A percentile compares a stretch with the other conserved stretches of the same genome.
Evolutionary conservation across 2,797 vertebrate genomes (phyloP).

Genomic region (Chaunax sp.): DNA sequence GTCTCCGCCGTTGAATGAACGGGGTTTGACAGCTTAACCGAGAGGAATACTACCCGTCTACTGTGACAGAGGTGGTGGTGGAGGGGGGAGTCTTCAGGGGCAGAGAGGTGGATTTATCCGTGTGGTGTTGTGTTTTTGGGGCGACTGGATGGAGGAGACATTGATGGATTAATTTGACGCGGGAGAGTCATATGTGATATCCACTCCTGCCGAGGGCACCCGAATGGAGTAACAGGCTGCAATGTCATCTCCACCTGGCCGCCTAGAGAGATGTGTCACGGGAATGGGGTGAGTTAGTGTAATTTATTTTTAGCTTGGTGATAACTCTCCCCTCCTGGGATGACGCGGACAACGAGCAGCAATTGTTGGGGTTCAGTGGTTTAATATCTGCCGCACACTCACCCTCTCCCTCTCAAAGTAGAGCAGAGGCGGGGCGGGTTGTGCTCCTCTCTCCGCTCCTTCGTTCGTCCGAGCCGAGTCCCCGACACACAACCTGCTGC

Average conservation of each 20-base stretch:
- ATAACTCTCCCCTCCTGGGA: conserved; percentile 13
- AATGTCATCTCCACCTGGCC: conserved; percentile 89
- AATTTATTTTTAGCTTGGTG: conserved; percentile 15
- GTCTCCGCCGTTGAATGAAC: conserved; percentile 44
- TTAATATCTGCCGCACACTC: conserved; percentile 43
- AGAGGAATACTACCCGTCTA: conserved; percentile 63
- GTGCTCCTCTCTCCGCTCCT: conserved; percentile 31
- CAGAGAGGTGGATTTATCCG: conserved; percentile 81
- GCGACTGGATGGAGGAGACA: conserved; percentile 59
- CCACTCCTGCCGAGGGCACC: conserved; percentile 77
- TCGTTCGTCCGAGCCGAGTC: conserved; percentile 60
- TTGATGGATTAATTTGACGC: conserved; percentile 79
- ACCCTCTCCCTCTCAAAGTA: conserved; percentile 60
- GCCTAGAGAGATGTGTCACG: conserved; percentile 92
- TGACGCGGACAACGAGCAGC: conserved; percentile 34
- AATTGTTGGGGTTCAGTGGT: conserved; percentile 26
- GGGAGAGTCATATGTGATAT: conserved; percentile 66
- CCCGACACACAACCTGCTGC: conserved; percentile 79
- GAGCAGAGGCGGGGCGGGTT: conserved; percentile 52
- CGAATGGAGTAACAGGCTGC: conserved; percentile 87
- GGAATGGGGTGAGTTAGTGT: conserved; percentile 90
- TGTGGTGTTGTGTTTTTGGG: conserved; percentile 44
- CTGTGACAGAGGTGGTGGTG: conserved; percentile 31
- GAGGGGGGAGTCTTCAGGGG: conserved; percentile 48
- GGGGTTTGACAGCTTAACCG: conserved; percentile 56